phyloP scores from a whole-genome alignment of 2,797 vertebrate species.

The Malacoraja senta region DNA sequence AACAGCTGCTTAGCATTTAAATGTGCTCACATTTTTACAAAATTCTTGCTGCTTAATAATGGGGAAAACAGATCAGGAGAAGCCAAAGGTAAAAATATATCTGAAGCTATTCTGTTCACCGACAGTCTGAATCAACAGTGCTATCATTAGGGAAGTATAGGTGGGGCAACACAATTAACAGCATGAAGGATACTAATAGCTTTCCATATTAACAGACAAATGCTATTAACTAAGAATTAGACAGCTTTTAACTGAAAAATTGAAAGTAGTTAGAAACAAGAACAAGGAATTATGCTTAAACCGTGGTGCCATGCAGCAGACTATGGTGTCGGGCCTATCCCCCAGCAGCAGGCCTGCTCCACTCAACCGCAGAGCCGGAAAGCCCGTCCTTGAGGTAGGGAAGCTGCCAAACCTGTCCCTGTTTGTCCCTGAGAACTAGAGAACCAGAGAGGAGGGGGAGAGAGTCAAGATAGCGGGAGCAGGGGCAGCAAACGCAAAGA shows the following conservation, averaged over 20 bases:
- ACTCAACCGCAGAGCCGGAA: too few relatives aligned
- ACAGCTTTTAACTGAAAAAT: not conserved
- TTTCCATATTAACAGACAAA: not conserved
- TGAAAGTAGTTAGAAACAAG: not conserved
- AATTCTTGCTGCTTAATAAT: constrained; percentile 16
- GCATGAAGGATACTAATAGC: not conserved
- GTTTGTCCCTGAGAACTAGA: too few relatives aligned
- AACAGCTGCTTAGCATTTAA: constrained; percentile 34
- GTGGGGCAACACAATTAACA: not conserved
- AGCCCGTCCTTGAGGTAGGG: too few relatives aligned
- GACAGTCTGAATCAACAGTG: constrained; percentile 16
- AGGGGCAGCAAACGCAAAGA: too few relatives aligned
- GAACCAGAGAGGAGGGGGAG: too few relatives aligned
- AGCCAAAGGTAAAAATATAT: not conserved
- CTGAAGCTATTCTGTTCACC: not conserved
- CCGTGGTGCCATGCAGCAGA: too few relatives aligned
- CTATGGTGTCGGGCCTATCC: too few relatives aligned
- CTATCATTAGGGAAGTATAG: not conserved
- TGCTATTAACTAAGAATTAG: not conserved
- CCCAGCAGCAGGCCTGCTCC: too few relatives aligned
- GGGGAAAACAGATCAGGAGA: not conserved
- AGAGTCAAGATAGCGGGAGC: too few relatives aligned
- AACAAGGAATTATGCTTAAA: not conserved
- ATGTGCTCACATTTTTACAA: constrained; percentile 10
- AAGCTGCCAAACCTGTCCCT: too few relatives aligned